These are phyloP conservation scores for Cheilosia soror DNA, from an alignment of 2,888 invertebrate genomes.

Conservation along the genomic window DNA sequence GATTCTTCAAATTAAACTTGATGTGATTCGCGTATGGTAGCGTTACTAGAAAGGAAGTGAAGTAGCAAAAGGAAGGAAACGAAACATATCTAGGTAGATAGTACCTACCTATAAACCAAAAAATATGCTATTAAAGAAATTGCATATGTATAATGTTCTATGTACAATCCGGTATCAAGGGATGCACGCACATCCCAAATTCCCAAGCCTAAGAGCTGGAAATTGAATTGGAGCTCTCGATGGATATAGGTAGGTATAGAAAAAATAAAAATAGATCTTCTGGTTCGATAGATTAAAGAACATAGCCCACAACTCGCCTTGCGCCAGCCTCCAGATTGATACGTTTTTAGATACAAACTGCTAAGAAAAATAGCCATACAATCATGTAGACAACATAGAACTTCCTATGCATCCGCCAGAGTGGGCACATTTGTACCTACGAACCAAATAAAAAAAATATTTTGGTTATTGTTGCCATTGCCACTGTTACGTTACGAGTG, in stretches of 20 bases:
- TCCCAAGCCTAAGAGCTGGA: conserved; percentile 9
- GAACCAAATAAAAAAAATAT: conserved; percentile 28
- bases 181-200: not conserved
- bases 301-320: conserved; percentile 61
- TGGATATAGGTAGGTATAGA: not conserved
- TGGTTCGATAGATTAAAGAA: conserved; percentile 45
- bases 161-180: conserved; percentile 3
- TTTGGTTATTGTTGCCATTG: conserved; percentile 31
- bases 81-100: conserved; percentile 27
- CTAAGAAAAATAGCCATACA: conserved; percentile 13
- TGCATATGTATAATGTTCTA: conserved; percentile 37
- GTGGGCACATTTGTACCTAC: conserved; percentile 23
- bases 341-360: conserved; percentile 48
- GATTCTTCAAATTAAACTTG: conserved; percentile 29
- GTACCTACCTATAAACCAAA: too few species aligned
- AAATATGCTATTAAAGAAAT: too few species aligned
- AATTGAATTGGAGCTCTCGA: conserved; percentile 30
- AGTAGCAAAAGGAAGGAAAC: not conserved
- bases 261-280: conserved; percentile 54
- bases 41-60: not conserved
- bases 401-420: conserved; percentile 32
- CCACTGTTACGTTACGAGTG: not conserved
- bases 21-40: conserved; percentile 9
- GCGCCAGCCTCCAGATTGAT: conserved; percentile 65
- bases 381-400: not conserved